These are phyloP conservation scores for Peromyscus eremicus DNA, from an alignment of 2,797 vertebrate species.

Conservation along the genomic window DNA sequence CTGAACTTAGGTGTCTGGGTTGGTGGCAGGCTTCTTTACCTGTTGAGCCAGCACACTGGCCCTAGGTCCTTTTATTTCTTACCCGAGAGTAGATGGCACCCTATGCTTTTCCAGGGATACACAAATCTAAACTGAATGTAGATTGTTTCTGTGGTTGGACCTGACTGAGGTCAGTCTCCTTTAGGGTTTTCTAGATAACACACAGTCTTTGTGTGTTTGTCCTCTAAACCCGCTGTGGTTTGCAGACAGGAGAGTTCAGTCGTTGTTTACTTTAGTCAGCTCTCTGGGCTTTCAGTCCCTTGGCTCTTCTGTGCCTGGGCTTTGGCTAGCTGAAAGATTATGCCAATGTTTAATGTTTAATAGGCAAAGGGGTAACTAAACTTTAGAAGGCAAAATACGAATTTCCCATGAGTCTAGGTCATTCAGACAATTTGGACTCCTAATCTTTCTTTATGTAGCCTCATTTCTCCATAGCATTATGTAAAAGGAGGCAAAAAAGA, in stretches of 20 bases:
- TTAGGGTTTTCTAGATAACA: neutral
- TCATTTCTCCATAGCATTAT: slow-evolving; percentile 4
- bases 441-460: neutral
- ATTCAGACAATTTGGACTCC: neutral
- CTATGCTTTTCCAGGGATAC: neutral
- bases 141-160: neutral
- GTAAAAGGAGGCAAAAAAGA: neutral
- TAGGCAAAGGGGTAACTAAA: neutral
- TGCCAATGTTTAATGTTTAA: slow-evolving; percentile 7
- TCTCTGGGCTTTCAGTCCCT: neutral
- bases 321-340: neutral
- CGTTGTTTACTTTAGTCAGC: neutral
- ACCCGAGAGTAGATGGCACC: neutral
- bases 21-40: neutral
- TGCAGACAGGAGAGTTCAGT: slow-evolving; percentile 14
- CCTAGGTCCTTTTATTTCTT: neutral
- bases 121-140: neutral
- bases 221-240: neutral
- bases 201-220: slow-evolving; percentile 10
- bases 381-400: neutral
- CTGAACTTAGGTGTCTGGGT: neutral
- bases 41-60: neutral
- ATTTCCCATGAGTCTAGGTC: neutral
- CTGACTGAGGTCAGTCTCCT: slow-evolving; percentile 32
- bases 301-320: neutral